Evolutionary conservation across 2,888 invertebrate genomes (phyloP).

Genomic region (Platynereis dumerilii): DNA sequence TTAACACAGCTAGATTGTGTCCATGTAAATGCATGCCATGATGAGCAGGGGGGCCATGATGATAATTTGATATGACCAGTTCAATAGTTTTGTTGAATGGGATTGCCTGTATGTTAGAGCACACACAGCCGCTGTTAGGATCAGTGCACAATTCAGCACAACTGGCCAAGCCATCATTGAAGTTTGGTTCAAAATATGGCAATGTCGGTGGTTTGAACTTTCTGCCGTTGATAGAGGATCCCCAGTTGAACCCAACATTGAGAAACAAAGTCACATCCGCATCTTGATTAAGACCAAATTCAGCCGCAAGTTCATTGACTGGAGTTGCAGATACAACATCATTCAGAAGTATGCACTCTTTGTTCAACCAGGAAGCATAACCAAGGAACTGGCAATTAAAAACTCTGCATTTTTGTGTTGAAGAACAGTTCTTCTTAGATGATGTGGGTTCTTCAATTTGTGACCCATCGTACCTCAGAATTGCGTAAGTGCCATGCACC

Average conservation of each 20-base stretch:
- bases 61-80: slow-evolving; percentile 41
- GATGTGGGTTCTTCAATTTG: too few relatives aligned
- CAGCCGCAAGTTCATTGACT: not conserved
- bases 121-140: too few relatives aligned
- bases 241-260: slow-evolving; percentile 8
- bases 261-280: too few relatives aligned
- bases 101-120: too few relatives aligned
- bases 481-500: slow-evolving; percentile 13
- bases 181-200: too few relatives aligned
- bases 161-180: slow-evolving; percentile 34
- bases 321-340: not conserved
- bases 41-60: slow-evolving; percentile 25
- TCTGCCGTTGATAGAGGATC: not conserved
- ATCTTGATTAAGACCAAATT: not conserved
- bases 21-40: slow-evolving; percentile 58
- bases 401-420: not conserved
- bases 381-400: too few relatives aligned
- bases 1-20: slow-evolving; percentile 52
- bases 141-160: slow-evolving; percentile 44
- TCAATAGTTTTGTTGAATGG: slow-evolving; percentile 47
- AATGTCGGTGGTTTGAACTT: not conserved
- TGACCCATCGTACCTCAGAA: slow-evolving; percentile 8
- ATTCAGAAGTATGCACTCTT: slow-evolving; percentile 4
- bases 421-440: not conserved
- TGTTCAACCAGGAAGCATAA: not conserved